These are phyloP conservation scores for Drosophila picticornis DNA, from an alignment of 2,888 invertebrate species.

Conservation along the genomic window DNA sequence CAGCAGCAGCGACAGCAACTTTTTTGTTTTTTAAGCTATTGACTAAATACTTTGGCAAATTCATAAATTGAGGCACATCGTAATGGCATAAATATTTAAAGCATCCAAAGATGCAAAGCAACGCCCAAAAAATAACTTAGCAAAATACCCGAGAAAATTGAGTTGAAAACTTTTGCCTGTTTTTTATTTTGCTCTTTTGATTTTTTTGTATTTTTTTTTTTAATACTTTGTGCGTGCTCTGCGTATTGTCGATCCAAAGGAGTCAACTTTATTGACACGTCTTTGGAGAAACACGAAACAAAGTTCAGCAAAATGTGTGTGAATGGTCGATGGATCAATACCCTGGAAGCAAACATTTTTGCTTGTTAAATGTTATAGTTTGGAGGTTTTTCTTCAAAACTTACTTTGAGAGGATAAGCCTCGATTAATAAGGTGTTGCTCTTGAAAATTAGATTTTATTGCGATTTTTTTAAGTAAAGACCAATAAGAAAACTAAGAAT, in stretches of 20 bases:
- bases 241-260: conserved; percentile 12
- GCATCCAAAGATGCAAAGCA: conserved; percentile 40
- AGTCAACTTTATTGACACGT: conserved; percentile 64
- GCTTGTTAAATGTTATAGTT: background rate
- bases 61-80: conserved; percentile 74
- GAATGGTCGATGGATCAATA: background rate
- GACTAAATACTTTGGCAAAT: conserved; percentile 80
- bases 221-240: conserved; percentile 24
- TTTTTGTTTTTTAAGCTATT: conserved; percentile 67
- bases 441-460: background rate
- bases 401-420: background rate
- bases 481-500: background rate
- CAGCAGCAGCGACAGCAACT: conserved; percentile 39
- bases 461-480: background rate
- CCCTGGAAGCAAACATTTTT: background rate
- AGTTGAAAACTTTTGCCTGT: conserved; percentile 65
- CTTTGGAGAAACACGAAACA: conserved; percentile 59
- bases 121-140: conserved; percentile 41
- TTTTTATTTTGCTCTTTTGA: background rate
- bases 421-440: background rate
- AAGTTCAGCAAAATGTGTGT: background rate
- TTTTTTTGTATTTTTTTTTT: background rate
- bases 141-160: conserved; percentile 64
- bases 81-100: conserved; percentile 76
- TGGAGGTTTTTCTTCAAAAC: background rate